Percentiles rank a stretch among this genome's conserved stretches.
These are phyloP conservation scores for Megaceryle torquata DNA, from an alignment of 2,113 vertebrate genomes.

Conservation along the genomic window DNA sequence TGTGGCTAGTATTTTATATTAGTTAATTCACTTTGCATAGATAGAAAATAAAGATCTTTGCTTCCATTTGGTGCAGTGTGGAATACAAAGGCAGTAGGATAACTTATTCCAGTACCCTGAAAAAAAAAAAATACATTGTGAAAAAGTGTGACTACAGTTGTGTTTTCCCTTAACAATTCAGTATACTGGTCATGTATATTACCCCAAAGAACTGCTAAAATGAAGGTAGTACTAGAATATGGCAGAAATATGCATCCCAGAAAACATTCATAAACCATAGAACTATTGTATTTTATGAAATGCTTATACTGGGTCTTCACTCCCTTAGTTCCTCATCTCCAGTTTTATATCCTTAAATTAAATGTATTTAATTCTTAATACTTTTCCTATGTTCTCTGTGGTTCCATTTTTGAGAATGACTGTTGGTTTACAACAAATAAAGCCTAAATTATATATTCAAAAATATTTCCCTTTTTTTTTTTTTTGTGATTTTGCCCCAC, in stretches of 20 bases:
- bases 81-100: not conserved
- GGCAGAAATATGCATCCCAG: not conserved
- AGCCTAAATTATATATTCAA: not conserved
- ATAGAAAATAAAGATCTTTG: not conserved
- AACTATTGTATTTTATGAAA: not conserved
- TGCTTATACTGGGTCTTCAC: not conserved
- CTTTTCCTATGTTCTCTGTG: not conserved
- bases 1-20: not conserved
- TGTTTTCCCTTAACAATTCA: not conserved
- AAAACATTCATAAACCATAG: not conserved
- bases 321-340: not conserved
- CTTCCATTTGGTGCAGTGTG: not conserved
- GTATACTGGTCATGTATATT: not conserved
- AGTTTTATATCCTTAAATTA: not conserved
- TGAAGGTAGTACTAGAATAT: not conserved
- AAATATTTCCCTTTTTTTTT: too few relatives aligned
- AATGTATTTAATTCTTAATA: not conserved
- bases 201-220: not conserved
- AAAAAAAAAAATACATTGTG: not conserved
- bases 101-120: not conserved
- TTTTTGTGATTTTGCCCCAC: too few relatives aligned
- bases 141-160: not conserved
- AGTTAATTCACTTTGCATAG: not conserved
- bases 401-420: not conserved
- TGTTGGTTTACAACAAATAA: not conserved